These are phyloP conservation scores for Fistularia commersonii DNA, from an alignment of 2,797 vertebrate species.

Conservation along the genomic window DNA sequence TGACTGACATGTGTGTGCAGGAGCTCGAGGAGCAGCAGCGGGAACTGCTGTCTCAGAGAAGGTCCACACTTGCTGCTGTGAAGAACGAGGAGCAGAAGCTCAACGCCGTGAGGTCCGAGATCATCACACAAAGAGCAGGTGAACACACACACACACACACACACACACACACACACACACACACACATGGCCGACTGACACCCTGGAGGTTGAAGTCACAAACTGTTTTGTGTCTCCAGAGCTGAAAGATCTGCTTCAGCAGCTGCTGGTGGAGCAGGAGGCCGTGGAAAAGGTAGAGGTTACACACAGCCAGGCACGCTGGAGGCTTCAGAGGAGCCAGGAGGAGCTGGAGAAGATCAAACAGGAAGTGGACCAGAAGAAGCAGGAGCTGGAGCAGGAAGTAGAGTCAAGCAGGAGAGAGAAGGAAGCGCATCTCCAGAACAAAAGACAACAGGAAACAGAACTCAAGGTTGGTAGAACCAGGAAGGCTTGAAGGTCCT, in stretches of 20 bases:
- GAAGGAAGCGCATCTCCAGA: neutral
- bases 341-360: slow-evolving; percentile 3
- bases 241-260: slow-evolving; percentile 29
- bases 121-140: slow-evolving; percentile 29
- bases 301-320: slow-evolving; percentile 8
- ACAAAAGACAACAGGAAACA: neutral
- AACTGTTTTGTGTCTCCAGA: slow-evolving; percentile 35
- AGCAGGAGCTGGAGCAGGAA: slow-evolving; percentile 6
- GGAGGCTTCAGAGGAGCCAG: slow-evolving; percentile 16
- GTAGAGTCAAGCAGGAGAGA: slow-evolving; percentile 1
- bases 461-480: slow-evolving; percentile 25
- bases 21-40: no score
- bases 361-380: neutral
- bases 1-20: no score
- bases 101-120: slow-evolving; percentile 6
- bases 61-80: no score
- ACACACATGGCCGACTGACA: neutral
- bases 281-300: slow-evolving; percentile 11
- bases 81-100: slow-evolving; percentile 22
- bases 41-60: no score
- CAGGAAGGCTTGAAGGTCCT: no score
- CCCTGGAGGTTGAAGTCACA: no score
- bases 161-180: neutral
- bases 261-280: slow-evolving; percentile 31
- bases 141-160: slow-evolving; percentile 9